Evolutionary conservation across 1,140 invertebrate species (phyloP).

Genomic region (Drepana arcuata): DNA sequence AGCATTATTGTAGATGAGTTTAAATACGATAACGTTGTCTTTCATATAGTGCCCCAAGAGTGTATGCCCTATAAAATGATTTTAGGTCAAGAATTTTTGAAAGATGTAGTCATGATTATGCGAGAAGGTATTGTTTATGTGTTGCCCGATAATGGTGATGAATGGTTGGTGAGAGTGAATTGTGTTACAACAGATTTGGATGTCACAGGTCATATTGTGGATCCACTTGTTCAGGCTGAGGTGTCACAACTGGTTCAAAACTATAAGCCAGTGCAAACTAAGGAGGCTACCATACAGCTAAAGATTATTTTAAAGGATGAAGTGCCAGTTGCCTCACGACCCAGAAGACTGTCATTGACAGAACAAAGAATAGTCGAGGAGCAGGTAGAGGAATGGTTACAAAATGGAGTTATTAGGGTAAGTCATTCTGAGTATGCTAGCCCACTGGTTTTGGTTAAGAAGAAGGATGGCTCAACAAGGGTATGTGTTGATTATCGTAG

Average conservation of each 20-base stretch:
- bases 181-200: neutral
- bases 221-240: neutral
- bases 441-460: slow-evolving; percentile 20
- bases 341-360: slow-evolving; percentile 12
- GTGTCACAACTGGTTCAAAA: neutral
- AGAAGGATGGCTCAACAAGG: slow-evolving; percentile 12
- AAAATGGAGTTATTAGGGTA: slow-evolving; percentile 16
- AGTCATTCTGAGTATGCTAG: slow-evolving; percentile 8
- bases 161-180: too few species aligned
- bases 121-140: neutral
- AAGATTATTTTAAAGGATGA: slow-evolving; percentile 22
- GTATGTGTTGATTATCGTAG: slow-evolving; percentile 18
- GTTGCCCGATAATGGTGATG: neutral
- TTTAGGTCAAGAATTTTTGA: slow-evolving; percentile 8
- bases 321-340: slow-evolving; percentile 16
- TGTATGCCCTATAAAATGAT: slow-evolving; percentile 6
- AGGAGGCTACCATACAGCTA: slow-evolving; percentile 15
- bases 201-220: neutral
- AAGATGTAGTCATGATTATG: slow-evolving; percentile 3
- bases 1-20: neutral
- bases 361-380: slow-evolving; percentile 17
- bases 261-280: slow-evolving; percentile 10
- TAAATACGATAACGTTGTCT: slow-evolving; percentile 2
- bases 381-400: slow-evolving; percentile 24
- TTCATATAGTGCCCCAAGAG: slow-evolving; percentile 3